These are phyloP conservation scores for Sciaenops ocellatus DNA, from an alignment of 2,797 vertebrate genomes.

Conservation along the genomic window DNA sequence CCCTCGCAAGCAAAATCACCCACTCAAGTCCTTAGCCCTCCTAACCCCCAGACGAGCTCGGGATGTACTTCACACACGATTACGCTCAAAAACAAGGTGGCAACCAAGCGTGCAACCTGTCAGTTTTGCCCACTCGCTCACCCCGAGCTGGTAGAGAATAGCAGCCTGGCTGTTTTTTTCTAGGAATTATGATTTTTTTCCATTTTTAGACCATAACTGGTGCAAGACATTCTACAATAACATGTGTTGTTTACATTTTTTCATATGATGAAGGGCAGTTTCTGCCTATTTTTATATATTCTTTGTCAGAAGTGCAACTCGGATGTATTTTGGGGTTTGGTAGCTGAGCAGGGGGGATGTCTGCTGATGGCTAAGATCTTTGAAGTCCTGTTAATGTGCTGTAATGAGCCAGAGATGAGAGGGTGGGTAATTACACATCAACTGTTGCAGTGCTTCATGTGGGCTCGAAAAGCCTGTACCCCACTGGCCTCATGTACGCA, in stretches of 20 bases:
- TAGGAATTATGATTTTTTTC: slow-evolving; percentile 31
- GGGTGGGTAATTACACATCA: slow-evolving; percentile 67
- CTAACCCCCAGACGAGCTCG: slow-evolving; percentile 62
- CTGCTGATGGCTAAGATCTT: slow-evolving; percentile 60
- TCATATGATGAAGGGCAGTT: not conserved
- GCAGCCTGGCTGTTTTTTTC: slow-evolving; percentile 13
- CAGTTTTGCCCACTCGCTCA: slow-evolving; percentile 64
- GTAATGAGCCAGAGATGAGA: slow-evolving; percentile 76
- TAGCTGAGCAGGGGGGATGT: not conserved
- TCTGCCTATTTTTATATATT: slow-evolving; percentile 4
- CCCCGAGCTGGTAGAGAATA: slow-evolving; percentile 44
- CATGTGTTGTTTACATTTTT: slow-evolving; percentile 28
- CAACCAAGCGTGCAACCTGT: slow-evolving; percentile 74
- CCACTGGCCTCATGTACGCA: slow-evolving; percentile 7
- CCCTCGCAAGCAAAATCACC: slow-evolving; percentile 57
- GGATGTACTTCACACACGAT: slow-evolving; percentile 80
- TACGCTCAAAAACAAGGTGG: slow-evolving; percentile 75
- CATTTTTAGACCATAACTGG: slow-evolving; percentile 19
- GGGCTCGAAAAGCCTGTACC: slow-evolving; percentile 37
- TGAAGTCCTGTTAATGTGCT: slow-evolving; percentile 79
- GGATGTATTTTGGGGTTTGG: slow-evolving; percentile 33
- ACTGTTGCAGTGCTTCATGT: slow-evolving; percentile 52
- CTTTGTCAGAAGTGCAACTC: slow-evolving; percentile 16
- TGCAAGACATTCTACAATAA: slow-evolving; percentile 14
- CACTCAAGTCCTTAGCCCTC: slow-evolving; percentile 64